Percentiles rank a stretch among this genome's conserved stretches.
Conservation (phyloP, 2,888 invertebrate genomes). For the Sepioteuthis lessoniana region DNA sequence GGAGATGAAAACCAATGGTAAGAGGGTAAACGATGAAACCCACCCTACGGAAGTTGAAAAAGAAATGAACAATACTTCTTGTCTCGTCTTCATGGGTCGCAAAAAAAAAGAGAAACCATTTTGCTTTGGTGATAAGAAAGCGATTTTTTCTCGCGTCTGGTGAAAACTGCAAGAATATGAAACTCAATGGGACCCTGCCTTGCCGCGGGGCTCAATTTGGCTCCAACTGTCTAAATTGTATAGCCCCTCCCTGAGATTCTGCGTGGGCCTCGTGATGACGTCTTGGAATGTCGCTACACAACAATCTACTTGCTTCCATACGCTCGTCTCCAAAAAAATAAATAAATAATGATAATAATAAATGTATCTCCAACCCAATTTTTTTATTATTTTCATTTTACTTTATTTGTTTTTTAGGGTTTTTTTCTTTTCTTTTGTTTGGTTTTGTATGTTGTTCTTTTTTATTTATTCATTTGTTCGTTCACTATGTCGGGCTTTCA, state of each 20-base stretch:
- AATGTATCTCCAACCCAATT: too few relatives aligned
- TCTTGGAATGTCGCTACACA: neutral
- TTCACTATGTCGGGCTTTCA: too few relatives aligned
- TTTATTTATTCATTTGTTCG: too few relatives aligned
- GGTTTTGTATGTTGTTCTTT: too few relatives aligned
- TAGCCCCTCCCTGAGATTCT: neutral
- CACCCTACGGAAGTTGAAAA: neutral
- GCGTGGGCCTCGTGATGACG: neutral
- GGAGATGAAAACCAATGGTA: too few relatives aligned
- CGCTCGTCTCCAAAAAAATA: neutral
- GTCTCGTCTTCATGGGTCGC: neutral
- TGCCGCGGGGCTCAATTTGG: slow-evolving; percentile 12
- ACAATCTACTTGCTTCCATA: neutral
- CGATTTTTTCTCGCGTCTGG: neutral
- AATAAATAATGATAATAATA: neutral
- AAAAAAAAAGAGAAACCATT: neutral
- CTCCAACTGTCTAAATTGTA: neutral
- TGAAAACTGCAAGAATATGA: neutral
- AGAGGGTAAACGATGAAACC: neutral
- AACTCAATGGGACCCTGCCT: neutral
- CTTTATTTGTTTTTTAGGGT: too few relatives aligned
- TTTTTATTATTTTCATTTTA: too few relatives aligned
- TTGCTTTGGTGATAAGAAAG: neutral
- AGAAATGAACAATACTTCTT: neutral
- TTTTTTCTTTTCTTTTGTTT: too few relatives aligned